These are phyloP conservation scores for Hypercompe scribonia DNA, from an alignment of 2,888 invertebrate species.

Conservation along the genomic window DNA sequence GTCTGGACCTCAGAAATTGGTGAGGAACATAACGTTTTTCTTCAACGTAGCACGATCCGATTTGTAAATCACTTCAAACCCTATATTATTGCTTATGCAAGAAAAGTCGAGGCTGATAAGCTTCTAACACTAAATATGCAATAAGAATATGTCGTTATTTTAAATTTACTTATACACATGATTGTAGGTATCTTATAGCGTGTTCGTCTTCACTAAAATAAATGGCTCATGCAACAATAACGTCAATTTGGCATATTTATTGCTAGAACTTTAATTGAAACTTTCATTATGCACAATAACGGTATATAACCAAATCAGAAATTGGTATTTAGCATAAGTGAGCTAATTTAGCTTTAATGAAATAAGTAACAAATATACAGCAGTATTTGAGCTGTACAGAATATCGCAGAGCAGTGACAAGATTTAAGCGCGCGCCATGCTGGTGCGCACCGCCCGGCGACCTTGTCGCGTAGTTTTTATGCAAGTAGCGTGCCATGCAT, in stretches of 20 bases:
- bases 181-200: not conserved
- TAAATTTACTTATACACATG: not conserved
- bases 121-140: not conserved
- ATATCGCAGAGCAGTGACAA: not conserved
- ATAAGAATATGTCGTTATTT: not conserved
- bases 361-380: not conserved
- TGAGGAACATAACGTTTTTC: not conserved
- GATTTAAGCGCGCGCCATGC: not conserved
- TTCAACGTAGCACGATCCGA: not conserved
- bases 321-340: not conserved
- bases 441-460: not conserved
- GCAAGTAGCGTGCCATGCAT: constrained; percentile 6
- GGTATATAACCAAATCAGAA: not conserved
- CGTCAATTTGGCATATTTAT: not conserved
- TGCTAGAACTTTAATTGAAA: not conserved
- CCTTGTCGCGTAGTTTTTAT: constrained; percentile 16
- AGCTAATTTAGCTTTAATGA: not conserved
- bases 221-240: not conserved
- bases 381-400: not conserved
- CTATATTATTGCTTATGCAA: not conserved
- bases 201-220: not conserved
- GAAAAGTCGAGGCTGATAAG: not conserved
- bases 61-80: not conserved
- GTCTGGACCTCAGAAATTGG: not conserved
- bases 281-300: not conserved